Conservation (phyloP, 1,140 invertebrate species). For the Penaeus chinensis region DNA sequence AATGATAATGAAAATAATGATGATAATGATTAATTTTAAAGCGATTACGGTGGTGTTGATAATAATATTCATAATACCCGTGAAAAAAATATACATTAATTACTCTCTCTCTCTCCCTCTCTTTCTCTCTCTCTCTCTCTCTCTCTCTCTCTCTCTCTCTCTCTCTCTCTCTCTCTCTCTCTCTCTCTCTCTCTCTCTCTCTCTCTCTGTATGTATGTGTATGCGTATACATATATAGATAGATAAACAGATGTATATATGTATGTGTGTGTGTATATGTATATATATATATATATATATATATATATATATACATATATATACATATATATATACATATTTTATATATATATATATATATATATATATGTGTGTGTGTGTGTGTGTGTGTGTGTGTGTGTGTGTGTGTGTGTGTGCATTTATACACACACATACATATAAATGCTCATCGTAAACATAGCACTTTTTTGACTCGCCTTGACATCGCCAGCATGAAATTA, state of each 20-base stretch:
- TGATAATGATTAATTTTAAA: too few relatives aligned
- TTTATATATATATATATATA: too few relatives aligned
- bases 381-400: not conserved
- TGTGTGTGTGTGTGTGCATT: not conserved
- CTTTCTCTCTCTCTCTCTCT: not conserved
- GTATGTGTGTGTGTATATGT: not conserved
- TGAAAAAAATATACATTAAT: too few relatives aligned
- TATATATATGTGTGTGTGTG: not conserved
- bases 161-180: not conserved
- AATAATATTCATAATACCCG: too few relatives aligned
- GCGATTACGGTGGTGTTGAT: too few relatives aligned
- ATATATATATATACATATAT: constrained; percentile 12
- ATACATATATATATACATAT: constrained; percentile 6
- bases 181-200: constrained; percentile 1
- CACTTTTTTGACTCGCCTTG: not conserved
- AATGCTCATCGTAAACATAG: not conserved
- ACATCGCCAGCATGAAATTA: too few relatives aligned
- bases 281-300: constrained; percentile 16
- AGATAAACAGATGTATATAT: not conserved
- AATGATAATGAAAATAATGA: too few relatives aligned
- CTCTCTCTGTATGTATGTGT: not conserved
- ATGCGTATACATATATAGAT: not conserved
- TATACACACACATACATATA: not conserved
- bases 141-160: not conserved
- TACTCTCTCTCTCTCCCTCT: not conserved